A percentile compares a stretch with the other conserved stretches of the same genome.
These are phyloP conservation scores for Drosophila littoralis DNA, from an alignment of 1,140 invertebrate genomes.

Conservation along the genomic window DNA sequence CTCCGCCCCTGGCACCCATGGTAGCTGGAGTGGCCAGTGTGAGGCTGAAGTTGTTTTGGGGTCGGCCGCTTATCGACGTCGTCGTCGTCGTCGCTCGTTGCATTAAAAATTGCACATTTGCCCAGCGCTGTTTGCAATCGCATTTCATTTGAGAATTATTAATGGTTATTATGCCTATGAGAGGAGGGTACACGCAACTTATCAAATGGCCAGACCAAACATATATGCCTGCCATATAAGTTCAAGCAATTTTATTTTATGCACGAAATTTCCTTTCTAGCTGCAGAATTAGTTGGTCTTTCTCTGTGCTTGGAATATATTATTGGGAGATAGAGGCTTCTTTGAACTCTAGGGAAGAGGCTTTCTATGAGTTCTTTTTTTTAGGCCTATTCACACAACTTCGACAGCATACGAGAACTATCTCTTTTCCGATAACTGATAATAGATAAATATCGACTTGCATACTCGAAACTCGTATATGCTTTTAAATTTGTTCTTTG, in stretches of 20 bases:
- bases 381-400: no score
- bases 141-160: constrained; percentile 15
- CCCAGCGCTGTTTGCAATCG: constrained; percentile 19
- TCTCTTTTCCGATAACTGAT: no score
- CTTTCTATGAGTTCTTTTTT: no score
- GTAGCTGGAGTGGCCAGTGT: neutral
- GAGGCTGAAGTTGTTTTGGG: constrained; percentile 19
- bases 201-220: constrained; percentile 1
- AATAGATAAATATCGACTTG: no score
- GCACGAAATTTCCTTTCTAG: neutral
- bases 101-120: constrained; percentile 61
- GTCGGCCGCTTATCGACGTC: constrained; percentile 51
- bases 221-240: neutral
- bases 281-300: neutral
- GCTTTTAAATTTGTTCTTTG: no score
- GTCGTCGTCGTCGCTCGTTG: constrained; percentile 20
- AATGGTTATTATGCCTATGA: constrained; percentile 18
- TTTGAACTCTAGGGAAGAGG: no score
- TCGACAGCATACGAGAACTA: no score
- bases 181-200: constrained; percentile 7
- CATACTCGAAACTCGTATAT: no score
- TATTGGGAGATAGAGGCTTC: neutral
- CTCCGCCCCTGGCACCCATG: neutral
- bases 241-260: neutral
- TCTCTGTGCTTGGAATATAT: neutral